A percentile compares a stretch with the other conserved stretches of the same genome.
These are phyloP conservation scores for Drosophila parthenogenetica DNA, from an alignment of 2,888 invertebrate species.

Conservation along the genomic window DNA sequence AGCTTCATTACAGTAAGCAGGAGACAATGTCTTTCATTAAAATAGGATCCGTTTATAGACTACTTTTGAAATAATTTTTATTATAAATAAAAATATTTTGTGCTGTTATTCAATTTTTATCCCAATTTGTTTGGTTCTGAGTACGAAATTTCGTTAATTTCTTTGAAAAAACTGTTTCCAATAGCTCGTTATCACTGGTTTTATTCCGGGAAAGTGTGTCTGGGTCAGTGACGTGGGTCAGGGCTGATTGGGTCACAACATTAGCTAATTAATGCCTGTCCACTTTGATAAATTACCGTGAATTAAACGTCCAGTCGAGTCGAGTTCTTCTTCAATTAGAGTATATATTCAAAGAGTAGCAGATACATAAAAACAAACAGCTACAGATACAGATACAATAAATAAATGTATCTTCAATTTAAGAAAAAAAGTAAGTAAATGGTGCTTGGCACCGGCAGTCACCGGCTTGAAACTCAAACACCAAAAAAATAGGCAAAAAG, in stretches of 20 bases:
- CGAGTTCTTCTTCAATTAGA: constrained; percentile 28
- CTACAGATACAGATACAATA: constrained; percentile 6
- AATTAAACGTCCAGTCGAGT: constrained; percentile 7
- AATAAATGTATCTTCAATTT: constrained; percentile 29
- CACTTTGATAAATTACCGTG: constrained; percentile 40
- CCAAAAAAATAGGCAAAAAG: constrained; percentile 14
- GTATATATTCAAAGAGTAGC: constrained; percentile 14
- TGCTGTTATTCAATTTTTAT: background rate
- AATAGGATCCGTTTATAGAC: too few species aligned
- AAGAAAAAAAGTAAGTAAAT: constrained; percentile 12
- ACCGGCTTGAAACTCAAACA: constrained; percentile 37
- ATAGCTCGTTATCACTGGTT: background rate
- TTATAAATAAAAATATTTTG: background rate
- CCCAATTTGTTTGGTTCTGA: background rate
- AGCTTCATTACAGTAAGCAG: background rate
- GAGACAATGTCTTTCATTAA: too few species aligned
- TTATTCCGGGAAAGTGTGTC: constrained; percentile 5
- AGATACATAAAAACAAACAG: background rate
- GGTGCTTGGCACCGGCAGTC: constrained; percentile 46
- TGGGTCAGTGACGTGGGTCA: constrained; percentile 15
- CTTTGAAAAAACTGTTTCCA: background rate
- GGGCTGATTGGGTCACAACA: constrained; percentile 23
- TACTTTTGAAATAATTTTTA: too few species aligned
- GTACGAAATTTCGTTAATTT: background rate
- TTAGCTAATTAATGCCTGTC: constrained; percentile 34